Evolutionary conservation across 1,140 invertebrate species (phyloP).

Genomic region (Cotesia vestalis): DNA sequence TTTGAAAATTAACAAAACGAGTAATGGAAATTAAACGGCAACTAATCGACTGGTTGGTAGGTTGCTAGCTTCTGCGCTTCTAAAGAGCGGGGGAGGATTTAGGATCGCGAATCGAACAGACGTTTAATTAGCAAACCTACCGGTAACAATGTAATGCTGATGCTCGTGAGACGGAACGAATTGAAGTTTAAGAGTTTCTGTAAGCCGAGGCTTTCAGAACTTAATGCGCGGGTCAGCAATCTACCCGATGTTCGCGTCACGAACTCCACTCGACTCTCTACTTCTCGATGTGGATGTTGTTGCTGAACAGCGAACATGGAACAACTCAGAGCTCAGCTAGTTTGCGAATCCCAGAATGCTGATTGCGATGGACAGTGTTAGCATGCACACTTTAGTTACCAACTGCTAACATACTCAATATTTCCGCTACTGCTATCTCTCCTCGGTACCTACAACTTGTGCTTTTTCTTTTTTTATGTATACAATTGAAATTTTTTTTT

Average conservation of each 20-base stretch:
- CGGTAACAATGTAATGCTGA: not conserved
- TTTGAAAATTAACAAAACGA: too few species aligned
- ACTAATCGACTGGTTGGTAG: too few species aligned
- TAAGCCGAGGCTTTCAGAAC: conserved; percentile 29
- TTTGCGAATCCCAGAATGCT: conserved; percentile 32
- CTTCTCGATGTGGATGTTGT: too few species aligned
- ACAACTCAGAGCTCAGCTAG: conserved; percentile 19
- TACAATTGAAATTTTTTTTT: too few species aligned
- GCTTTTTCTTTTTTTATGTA: too few species aligned
- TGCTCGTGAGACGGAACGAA: conserved; percentile 30
- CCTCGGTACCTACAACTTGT: too few species aligned
- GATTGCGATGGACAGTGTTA: conserved; percentile 32
- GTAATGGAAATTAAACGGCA: too few species aligned
- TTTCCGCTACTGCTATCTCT: too few species aligned
- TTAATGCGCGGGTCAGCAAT: conserved; percentile 44
- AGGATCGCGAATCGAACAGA: conserved; percentile 27
- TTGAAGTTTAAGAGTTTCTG: conserved; percentile 25
- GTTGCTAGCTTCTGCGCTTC: too few species aligned
- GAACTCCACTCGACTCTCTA: too few species aligned
- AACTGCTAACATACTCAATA: too few species aligned
- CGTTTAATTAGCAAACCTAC: conserved; percentile 45
- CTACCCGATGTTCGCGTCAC: conserved; percentile 34
- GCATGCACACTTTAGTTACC: conserved; percentile 4
- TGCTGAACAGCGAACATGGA: too few species aligned
- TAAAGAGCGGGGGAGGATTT: not conserved